Percentiles rank a stretch among this genome's conserved stretches.
phyloP scores from a whole-genome alignment of 1,140 invertebrate species.

The Brachionus paranguensis region DNA sequence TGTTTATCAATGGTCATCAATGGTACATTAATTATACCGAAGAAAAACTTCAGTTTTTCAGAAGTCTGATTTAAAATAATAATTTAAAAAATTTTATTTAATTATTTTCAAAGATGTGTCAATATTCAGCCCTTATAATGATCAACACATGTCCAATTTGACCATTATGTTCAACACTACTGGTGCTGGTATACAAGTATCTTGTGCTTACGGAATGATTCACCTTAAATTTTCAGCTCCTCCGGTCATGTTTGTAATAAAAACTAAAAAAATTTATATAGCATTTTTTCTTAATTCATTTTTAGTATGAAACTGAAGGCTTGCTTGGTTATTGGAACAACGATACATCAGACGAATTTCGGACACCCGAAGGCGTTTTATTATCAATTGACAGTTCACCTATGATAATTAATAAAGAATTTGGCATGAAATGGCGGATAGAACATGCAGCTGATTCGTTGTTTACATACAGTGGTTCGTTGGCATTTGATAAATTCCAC shows the following conservation, averaged over 20 bases:
- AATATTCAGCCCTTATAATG: slow-evolving; percentile 25
- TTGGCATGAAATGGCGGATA: slow-evolving; percentile 39
- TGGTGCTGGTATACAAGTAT: slow-evolving; percentile 28
- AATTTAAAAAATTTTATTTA: background rate
- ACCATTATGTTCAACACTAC: slow-evolving; percentile 39
- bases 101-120: slow-evolving; percentile 27
- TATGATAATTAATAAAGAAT: background rate
- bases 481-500: slow-evolving; percentile 27
- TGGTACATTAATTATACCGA: slow-evolving; percentile 33
- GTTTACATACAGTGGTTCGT: slow-evolving; percentile 31
- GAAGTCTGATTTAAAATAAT: background rate
- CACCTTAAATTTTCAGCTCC: slow-evolving; percentile 38
- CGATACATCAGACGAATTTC: slow-evolving; percentile 30
- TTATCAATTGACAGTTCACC: background rate
- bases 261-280: background rate
- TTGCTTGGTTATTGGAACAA: slow-evolving; percentile 39
- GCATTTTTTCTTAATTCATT: background rate
- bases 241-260: slow-evolving; percentile 36
- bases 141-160: slow-evolving; percentile 23
- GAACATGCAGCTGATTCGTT: slow-evolving; percentile 19
- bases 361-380: background rate
- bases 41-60: slow-evolving; percentile 39
- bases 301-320: slow-evolving; percentile 38
- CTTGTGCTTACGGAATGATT: slow-evolving; percentile 30
- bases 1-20: slow-evolving; percentile 38